Evolutionary conservation across 2,888 invertebrate genomes (phyloP), one percentile per base, ranked within the genome.

Genomic region (Ellobium chinense): DNA sequence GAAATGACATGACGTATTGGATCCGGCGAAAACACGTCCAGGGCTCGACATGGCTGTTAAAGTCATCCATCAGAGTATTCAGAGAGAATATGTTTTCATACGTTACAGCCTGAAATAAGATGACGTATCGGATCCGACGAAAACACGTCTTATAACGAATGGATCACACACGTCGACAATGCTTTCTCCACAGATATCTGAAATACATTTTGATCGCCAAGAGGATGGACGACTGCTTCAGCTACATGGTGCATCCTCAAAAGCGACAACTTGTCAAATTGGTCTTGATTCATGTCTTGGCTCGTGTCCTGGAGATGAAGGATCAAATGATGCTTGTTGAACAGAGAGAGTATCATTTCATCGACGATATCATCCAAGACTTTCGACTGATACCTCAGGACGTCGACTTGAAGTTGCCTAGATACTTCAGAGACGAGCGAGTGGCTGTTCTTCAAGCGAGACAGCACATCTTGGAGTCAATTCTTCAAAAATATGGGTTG

Each of bases 201-300:
- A 62, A n/a, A 29, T 78, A 78, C 46, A 72, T 58, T 1, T 4
- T 34, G 24, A 65, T 78, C 18, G 72, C 72, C n/a, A 60, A 63
- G 65, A 27, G 58, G 37, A 12, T 78, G 36, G 78, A 78, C 24
- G 65, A 56, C 2, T 56, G 72, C 39, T 78, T 72, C 56, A 69
- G 60, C 65, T 78, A 46, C n/a, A 60, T 78, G 72, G 37, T 78
- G 18, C 78, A 78, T 29, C 72, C 78, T 0, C 78, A 78, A 39
- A 78, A 78, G 24, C 62, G 78, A 0, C 21, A 27, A 1, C 70
- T 78, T 2, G 72, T 73, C 18, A 72, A 21, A 78, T 36, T 54
- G 4, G 39, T 70, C 1, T 27, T 78, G 5, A 36, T 18, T 2
- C 65, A 46, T n/a, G 62, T 65, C 14, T 36, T 72, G 7, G 54